These are phyloP conservation scores for Blomia tropicalis DNA, from an alignment of 2,888 invertebrate genomes.

Conservation along the genomic window DNA sequence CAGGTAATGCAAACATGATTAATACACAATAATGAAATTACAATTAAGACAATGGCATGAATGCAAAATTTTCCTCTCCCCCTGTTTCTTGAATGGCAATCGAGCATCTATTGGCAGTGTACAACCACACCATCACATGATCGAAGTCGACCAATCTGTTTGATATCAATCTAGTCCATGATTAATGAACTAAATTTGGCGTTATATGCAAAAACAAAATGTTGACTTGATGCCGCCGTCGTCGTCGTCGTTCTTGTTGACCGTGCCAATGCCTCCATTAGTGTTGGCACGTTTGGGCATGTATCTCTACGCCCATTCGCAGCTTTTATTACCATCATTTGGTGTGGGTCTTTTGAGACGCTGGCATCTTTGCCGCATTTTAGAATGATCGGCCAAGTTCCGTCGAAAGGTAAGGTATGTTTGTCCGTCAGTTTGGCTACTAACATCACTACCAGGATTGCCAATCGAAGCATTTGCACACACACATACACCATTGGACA, in stretches of 20 bases:
- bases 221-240: background rate
- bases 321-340: conserved; percentile 9
- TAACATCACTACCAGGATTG: background rate
- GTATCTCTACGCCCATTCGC: conserved; percentile 10
- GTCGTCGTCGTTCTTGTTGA: too few species aligned
- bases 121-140: too few species aligned
- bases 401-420: background rate
- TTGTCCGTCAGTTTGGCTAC: background rate
- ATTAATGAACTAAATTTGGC: conserved; percentile 1
- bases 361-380: background rate
- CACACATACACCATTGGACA: background rate
- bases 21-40: conserved; percentile 13
- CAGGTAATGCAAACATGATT: conserved; percentile 10
- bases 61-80: background rate
- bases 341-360: conserved; percentile 1
- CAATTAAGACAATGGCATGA: background rate
- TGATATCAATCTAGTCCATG: conserved; percentile 9
- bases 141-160: conserved; percentile 7
- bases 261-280: conserved; percentile 2
- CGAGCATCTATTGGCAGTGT: too few species aligned
- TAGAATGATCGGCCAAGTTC: conserved; percentile 4
- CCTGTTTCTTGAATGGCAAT: background rate
- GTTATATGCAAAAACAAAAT: conserved; percentile 5
- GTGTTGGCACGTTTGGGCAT: conserved; percentile 12
- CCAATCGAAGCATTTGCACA: background rate